Conservation (phyloP, 2,888 invertebrate species). For the Campopleginae sp. region DNA sequence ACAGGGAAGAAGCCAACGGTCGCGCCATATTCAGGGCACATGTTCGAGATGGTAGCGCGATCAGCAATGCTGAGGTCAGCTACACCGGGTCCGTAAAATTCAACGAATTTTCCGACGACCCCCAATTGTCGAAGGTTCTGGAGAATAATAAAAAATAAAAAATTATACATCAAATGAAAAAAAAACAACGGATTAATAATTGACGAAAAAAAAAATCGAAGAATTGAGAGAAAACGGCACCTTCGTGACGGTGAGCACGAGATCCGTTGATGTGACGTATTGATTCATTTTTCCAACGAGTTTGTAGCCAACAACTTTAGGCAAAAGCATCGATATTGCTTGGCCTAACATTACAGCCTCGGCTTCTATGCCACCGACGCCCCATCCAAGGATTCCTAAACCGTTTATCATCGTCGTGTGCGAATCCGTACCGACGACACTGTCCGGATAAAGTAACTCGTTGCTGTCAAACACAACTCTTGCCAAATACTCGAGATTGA, state of each 20-base stretch:
- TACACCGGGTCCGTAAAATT: conserved; percentile 98
- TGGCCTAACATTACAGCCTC: conserved; percentile 99
- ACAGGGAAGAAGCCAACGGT: conserved; percentile 98
- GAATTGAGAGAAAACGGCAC: conserved; percentile 83
- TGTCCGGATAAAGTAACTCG: conserved; percentile 92
- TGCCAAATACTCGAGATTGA: conserved; percentile 97
- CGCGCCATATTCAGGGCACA: conserved; percentile 99
- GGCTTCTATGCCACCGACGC: conserved; percentile 98
- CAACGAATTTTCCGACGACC: conserved; percentile 99
- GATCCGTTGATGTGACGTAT: conserved; percentile 97
- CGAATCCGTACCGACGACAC: conserved; percentile 98
- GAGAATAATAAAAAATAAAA: conserved; percentile 62
- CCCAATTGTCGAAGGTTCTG: conserved; percentile 92
- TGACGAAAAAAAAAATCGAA: background rate
- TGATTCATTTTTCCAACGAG: conserved; percentile 92
- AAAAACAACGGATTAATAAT: conserved; percentile 28
- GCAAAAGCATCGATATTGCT: conserved; percentile 97
- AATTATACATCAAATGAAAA: background rate
- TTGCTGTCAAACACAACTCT: conserved; percentile 93
- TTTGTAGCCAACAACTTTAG: conserved; percentile 97
- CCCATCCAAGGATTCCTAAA: conserved; percentile 98
- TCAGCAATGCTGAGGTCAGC: conserved; percentile 96
- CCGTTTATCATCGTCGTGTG: conserved; percentile 99
- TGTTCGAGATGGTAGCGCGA: conserved; percentile 98
- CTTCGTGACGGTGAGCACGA: conserved; percentile 98